Evolutionary conservation across 2,797 vertebrate species (phyloP), one percentile per base, ranked within the genome.

Genomic region (Mus spretus): DNA sequence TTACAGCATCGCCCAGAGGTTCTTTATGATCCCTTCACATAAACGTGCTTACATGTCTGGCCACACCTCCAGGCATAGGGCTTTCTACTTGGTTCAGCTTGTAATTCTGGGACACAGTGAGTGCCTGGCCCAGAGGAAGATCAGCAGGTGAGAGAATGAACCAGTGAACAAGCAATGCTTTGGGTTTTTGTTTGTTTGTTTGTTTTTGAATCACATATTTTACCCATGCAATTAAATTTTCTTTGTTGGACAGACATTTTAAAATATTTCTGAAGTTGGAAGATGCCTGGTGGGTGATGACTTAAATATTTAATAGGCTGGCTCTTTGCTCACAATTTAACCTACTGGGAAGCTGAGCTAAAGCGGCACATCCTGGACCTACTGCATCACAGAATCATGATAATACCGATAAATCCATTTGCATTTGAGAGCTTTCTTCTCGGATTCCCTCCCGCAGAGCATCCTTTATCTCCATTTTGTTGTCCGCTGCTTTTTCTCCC

Each of bases 51-150:
- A 26, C 13, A 5, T n/a, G 59, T 50, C 80, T 63, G 6, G 67
- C 28, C 89, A 47, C 9, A 72, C 20, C 12, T 89, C 40, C n/a
- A 93, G 40, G 3, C 12, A n/a, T 40, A 91, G 65, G 7, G 26
- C 37, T 89, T 91, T 90, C 91, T 19, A 15, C 65, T 85, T 80
- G 65, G 24, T 89, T 89, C 44, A 81, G 3, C 65, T 85, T 77
- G 83, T 77, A 77, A 91, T 74, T 95, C 3, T 9, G 31, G 44
- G 34, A 19, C 47, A 63, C 53, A 93, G 40, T 1, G 3, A 55
- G 31, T 85, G 50, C 55, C n/a, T 47, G n/a, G 28, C 47, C 75
- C 10, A 20, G 13, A 44, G 47, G 28, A 74, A 84, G n/a, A 59
- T 2, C 34, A 61, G 11, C 57, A 84, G 91, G 65, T 55, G 50